These are phyloP conservation scores for Neoniphon sammara DNA, from an alignment of 2,797 vertebrate species.

Conservation along the genomic window DNA sequence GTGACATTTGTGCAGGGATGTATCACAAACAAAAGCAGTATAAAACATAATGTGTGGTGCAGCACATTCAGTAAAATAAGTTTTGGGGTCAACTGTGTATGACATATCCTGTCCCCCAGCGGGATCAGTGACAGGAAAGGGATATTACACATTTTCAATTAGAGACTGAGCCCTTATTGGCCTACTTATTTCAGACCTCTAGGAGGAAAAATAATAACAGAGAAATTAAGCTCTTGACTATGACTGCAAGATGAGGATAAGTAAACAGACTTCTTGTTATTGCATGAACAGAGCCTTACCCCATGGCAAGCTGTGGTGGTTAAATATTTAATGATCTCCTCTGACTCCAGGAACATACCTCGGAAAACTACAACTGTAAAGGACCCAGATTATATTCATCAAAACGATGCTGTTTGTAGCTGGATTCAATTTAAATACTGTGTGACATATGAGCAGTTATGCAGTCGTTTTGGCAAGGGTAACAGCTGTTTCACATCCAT, in stretches of 20 bases:
- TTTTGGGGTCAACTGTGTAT: slow-evolving; percentile 11
- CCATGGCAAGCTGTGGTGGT: slow-evolving; percentile 50
- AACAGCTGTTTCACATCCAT: slow-evolving; percentile 45
- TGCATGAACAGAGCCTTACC: slow-evolving; percentile 57
- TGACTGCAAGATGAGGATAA: slow-evolving; percentile 54
- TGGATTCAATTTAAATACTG: slow-evolving; percentile 25
- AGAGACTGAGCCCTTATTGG: slow-evolving; percentile 27
- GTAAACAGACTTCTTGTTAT: slow-evolving; percentile 70
- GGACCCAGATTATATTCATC: slow-evolving; percentile 38
- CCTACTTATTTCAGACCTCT: slow-evolving; percentile 52
- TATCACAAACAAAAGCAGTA: no score
- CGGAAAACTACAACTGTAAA: slow-evolving; percentile 44
- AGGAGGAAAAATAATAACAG: slow-evolving; percentile 49
- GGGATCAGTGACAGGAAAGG: slow-evolving; percentile 21
- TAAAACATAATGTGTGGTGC: neutral
- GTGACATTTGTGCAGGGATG: no score
- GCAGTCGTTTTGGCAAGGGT: slow-evolving; percentile 14
- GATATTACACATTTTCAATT: slow-evolving; percentile 53
- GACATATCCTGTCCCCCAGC: slow-evolving; percentile 10
- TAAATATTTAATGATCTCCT: slow-evolving; percentile 73
- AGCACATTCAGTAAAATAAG: neutral
- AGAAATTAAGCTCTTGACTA: slow-evolving; percentile 56
- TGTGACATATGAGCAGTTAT: neutral
- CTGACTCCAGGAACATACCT: slow-evolving; percentile 57
- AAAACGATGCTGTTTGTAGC: slow-evolving; percentile 35